These are phyloP conservation scores for Spisula subtruncata DNA, from an alignment of 2,888 invertebrate genomes.

Conservation along the genomic window DNA sequence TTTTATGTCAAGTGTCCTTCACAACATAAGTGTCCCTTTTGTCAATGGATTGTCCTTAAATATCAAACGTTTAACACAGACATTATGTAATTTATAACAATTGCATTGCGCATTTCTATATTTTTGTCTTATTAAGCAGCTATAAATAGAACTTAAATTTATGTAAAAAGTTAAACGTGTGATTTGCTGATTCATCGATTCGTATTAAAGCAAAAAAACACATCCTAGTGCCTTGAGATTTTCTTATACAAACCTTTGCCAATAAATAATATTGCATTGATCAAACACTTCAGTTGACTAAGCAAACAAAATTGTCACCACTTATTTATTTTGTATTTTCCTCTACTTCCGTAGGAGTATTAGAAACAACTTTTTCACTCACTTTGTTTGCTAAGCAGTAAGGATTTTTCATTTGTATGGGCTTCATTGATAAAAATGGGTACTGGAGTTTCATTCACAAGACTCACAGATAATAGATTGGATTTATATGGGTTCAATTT, in stretches of 20 bases:
- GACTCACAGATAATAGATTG: neutral
- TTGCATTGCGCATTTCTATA: neutral
- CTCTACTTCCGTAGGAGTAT: neutral
- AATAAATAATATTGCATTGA: constrained; percentile 13
- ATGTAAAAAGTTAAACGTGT: neutral
- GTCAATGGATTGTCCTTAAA: neutral
- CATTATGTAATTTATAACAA: neutral
- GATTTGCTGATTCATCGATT: neutral
- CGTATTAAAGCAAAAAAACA: neutral
- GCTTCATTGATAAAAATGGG: constrained; percentile 5
- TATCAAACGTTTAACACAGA: neutral
- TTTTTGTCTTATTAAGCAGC: neutral
- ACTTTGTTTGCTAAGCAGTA: neutral
- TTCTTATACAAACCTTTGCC: neutral
- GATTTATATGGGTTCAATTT: neutral
- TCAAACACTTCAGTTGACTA: constrained; percentile 10
- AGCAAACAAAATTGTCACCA: constrained; percentile 9
- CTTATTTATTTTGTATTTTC: constrained; percentile 1
- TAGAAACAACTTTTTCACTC: neutral
- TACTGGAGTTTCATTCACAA: constrained; percentile 14
- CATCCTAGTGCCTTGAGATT: neutral
- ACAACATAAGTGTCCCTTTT: neutral
- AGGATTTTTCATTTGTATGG: constrained; percentile 2
- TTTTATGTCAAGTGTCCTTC: neutral
- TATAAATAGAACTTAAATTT: neutral